phyloP scores from a whole-genome alignment of 2,888 invertebrate species.

The Horisme vitalbata region DNA sequence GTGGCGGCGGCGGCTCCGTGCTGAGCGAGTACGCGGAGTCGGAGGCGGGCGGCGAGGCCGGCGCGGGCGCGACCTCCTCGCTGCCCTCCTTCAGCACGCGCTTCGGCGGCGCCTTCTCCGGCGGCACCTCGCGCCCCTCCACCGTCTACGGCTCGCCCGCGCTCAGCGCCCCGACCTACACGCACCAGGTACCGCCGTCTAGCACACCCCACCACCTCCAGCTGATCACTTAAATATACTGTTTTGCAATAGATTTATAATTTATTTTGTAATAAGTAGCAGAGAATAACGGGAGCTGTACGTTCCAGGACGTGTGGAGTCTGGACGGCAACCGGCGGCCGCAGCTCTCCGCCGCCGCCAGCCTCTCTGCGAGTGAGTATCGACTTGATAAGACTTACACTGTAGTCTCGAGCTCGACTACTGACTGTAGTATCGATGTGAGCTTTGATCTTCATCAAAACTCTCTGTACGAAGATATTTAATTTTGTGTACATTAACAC shows the following conservation, averaged over 20 bases:
- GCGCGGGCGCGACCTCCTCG: constrained; percentile 55
- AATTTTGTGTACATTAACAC: no score
- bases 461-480: no score
- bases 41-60: constrained; percentile 39
- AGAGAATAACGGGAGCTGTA: neutral
- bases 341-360: constrained; percentile 86
- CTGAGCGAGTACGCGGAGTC: constrained; percentile 36
- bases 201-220: no score
- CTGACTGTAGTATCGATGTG: no score
- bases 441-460: no score
- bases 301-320: constrained; percentile 66
- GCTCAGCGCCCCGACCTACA: constrained; percentile 50
- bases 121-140: constrained; percentile 55
- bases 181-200: constrained; percentile 49
- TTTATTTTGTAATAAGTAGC: neutral
- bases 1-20: constrained; percentile 41
- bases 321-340: constrained; percentile 64
- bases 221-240: no score
- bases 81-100: constrained; percentile 82
- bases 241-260: no score
- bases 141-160: constrained; percentile 56
- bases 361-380: constrained; percentile 88
- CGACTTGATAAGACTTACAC: neutral
- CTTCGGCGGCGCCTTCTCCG: constrained; percentile 71
- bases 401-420: no score